Percentiles rank a stretch among this genome's conserved stretches.
These are phyloP conservation scores for Chymomyza amoena DNA, from an alignment of 2,888 invertebrate genomes.

Conservation along the genomic window DNA sequence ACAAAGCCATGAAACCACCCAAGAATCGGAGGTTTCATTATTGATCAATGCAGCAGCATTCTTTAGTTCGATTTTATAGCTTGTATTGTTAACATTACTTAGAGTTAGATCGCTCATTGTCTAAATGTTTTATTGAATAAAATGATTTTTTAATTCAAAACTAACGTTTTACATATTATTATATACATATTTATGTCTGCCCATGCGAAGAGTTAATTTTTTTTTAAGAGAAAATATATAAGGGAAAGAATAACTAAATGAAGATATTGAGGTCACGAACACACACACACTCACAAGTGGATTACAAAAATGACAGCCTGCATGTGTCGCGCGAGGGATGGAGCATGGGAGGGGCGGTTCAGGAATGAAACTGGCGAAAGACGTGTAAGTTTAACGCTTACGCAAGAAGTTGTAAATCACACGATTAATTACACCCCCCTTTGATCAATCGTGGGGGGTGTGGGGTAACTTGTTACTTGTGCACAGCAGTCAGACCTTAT, in stretches of 20 bases:
- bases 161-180: too few relatives aligned
- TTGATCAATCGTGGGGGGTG: neutral
- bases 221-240: constrained; percentile 9
- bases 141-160: too few relatives aligned
- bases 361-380: constrained; percentile 18
- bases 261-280: constrained; percentile 40
- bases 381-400: constrained; percentile 47
- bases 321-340: constrained; percentile 18
- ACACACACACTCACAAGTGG: constrained; percentile 21
- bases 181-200: neutral
- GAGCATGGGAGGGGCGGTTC: constrained; percentile 14
- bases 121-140: too few relatives aligned
- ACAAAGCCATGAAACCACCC: too few relatives aligned
- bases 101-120: too few relatives aligned
- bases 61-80: too few relatives aligned
- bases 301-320: constrained; percentile 46
- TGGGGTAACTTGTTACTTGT: neutral
- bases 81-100: too few relatives aligned
- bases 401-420: constrained; percentile 70
- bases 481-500: neutral
- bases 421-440: constrained; percentile 64
- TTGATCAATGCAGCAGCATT: too few relatives aligned
- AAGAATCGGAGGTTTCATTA: too few relatives aligned
- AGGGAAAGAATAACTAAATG: constrained; percentile 39
- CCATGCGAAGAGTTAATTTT: neutral